Evolutionary conservation across 2,888 invertebrate species (phyloP), one percentile per base, ranked within the genome.

Genomic region (Diaphora mendica): DNA sequence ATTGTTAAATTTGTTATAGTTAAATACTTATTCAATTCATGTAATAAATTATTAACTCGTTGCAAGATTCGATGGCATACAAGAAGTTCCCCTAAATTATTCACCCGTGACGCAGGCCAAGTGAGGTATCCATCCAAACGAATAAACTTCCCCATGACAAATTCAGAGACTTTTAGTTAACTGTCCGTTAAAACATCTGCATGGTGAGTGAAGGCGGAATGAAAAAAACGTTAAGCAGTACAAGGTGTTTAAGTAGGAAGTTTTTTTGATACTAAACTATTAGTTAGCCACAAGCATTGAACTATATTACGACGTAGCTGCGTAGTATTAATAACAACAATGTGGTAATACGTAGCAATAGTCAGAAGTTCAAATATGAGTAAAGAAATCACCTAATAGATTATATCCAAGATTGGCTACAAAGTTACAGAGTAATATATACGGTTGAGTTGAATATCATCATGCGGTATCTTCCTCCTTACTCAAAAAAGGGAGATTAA

Each of bases 101-200:
- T 79, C 79, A 78, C 70, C 71, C 82, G 75, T 62, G 76, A 75
- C 75, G 72, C 72, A 74, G 66, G 70, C 72, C n/a, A 35, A 51
- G 71, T 74, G 79, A 81, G 78, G 78, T 79, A 26, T 62, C 62
- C 30, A 62, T 30, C 62, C 62, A 26, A 62, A 62, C 30, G 62
- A 62, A 62, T 62, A 73, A 72, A 70, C 66, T 75, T 67, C 76
- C 74, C 81, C 83, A 77, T 81, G 64, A 77, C 71, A 69, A 75
- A 79, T 76, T 75, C 72, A 78, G 72, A 76, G 20, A 75, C 68
- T 75, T 77, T 77, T 74, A 66, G 48, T 75, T 55, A 42, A 68
- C 64, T 65, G 76, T 74, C 78, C 79, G 84, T 85, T 84, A 73
- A 76, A 82, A 84, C 85, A 85, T 84, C 85, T 85, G 85, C 85